Conservation (phyloP, 2,888 invertebrate species). For the Drosophila ustulata region DNA sequence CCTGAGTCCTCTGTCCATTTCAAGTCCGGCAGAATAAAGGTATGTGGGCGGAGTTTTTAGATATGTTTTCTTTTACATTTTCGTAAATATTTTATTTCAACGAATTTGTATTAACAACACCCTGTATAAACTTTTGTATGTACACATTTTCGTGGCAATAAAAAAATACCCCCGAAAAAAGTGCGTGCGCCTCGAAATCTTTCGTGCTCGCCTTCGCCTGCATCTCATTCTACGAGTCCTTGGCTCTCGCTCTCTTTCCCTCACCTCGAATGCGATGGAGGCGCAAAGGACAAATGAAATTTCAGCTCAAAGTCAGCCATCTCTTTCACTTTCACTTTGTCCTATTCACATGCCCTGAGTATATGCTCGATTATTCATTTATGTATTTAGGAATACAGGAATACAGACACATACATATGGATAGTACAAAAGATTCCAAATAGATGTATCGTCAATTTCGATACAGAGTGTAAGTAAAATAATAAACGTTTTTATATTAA, state of each 20-base stretch:
- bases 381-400: background rate
- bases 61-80: background rate
- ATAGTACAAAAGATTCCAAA: background rate
- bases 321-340: constrained; percentile 70
- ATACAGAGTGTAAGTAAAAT: too few relatives aligned
- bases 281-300: constrained; percentile 74
- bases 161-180: constrained; percentile 64
- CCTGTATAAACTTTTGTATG: constrained; percentile 9
- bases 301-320: constrained; percentile 58
- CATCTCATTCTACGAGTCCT: constrained; percentile 13
- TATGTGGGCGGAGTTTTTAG: constrained; percentile 12
- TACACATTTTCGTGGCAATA: constrained; percentile 1
- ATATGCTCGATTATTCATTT: constrained; percentile 10
- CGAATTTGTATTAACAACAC: background rate
- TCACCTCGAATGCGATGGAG: constrained; percentile 11
- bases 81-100: background rate
- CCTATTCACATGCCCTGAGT: constrained; percentile 27
- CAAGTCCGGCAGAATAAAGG: background rate
- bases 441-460: too few relatives aligned
- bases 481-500: too few relatives aligned
- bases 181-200: constrained; percentile 39
- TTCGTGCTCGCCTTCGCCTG: constrained; percentile 17
- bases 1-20: background rate
- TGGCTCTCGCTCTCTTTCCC: constrained; percentile 1
- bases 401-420: background rate